Evolutionary conservation across 2,797 vertebrate genomes (phyloP), one percentile per base, ranked within the genome.

Genomic region (Poecilia wingei): DNA sequence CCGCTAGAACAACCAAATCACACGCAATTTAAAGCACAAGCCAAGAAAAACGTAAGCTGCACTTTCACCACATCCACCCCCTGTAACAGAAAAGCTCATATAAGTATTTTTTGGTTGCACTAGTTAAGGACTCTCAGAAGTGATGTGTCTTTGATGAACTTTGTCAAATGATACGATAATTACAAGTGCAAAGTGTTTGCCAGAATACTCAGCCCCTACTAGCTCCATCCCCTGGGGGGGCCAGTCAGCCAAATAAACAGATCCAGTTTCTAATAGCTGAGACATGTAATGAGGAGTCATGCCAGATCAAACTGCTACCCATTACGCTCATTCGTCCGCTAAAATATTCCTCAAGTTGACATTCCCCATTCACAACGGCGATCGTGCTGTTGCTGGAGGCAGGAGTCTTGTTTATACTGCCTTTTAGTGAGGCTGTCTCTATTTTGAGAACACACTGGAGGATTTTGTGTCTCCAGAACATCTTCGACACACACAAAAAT

Each of bases 151-250:
- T 93, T 95, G 94, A 94, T 93, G 92, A 94, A 83, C 85, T 82
- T 82, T 82, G 84, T 90, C 89, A 93, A 92, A 87, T 91, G 90
- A 92, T 90, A 92, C 87, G 92, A 93, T 94, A 94, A 95, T 94
- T 91, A 92, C 86, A 84, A 80, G 64, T 82, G 78, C 55, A 33
- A 31, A 84, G 77, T 49, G 47, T 88, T 86, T 84, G 79, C 84
- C 86, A 84, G 80, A 92, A 84, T 79, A 89, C 88, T 90, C 83
- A 78, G 74, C 85, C 80, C 79, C 78, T 59, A 59, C 80, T 82
- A 88, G 84, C 77, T 83, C 81, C 82, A 61, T 80, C 82, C 75
- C 88, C 81, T 79, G 39, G 25, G 80, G 20, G 88, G 84, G 79
- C 88, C 59, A 66, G 83, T 83, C 82, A 79, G 81, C 77, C 89